A percentile compares a stretch with the other conserved stretches of the same genome.
These are phyloP conservation scores for Sphyrna mokarran DNA, from an alignment of 2,113 vertebrate genomes.

Conservation along the genomic window DNA sequence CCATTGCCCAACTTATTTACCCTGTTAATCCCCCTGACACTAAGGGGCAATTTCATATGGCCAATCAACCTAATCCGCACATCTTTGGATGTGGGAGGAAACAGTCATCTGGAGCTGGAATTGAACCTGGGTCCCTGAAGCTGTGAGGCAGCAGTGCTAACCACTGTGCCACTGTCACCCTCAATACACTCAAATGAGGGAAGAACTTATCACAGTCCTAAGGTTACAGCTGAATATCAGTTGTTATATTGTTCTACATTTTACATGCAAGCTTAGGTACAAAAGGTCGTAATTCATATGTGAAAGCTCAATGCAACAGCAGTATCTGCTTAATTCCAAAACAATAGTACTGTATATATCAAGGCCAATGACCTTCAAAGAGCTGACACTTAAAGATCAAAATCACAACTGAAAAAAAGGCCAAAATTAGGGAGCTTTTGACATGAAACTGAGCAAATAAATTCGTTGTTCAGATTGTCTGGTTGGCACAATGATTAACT, in stretches of 20 bases:
- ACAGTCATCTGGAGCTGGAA: too few species aligned
- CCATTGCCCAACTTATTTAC: too few species aligned
- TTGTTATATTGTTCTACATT: not conserved
- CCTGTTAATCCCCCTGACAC: too few species aligned
- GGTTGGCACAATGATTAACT: too few species aligned
- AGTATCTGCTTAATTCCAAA: not conserved
- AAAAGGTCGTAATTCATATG: not conserved
- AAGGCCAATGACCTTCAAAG: not conserved
- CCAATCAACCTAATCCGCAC: too few species aligned
- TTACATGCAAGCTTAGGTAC: not conserved
- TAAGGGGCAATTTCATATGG: too few species aligned
- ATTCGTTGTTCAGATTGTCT: not conserved
- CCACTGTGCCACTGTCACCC: too few species aligned
- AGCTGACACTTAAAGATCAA: not conserved
- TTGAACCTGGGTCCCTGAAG: too few species aligned
- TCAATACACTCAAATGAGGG: not conserved
- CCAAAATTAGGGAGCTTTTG: not conserved
- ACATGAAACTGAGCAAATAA: not conserved
- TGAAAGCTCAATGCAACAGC: not conserved
- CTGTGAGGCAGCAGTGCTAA: too few species aligned
- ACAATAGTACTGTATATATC: not conserved
- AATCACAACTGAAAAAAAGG: not conserved
- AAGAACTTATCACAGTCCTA: not conserved
- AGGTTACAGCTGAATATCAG: not conserved
- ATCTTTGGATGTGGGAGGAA: too few species aligned